These are phyloP conservation scores for Rhincodon typus DNA, from an alignment of 2,797 vertebrate genomes.

Conservation along the genomic window DNA sequence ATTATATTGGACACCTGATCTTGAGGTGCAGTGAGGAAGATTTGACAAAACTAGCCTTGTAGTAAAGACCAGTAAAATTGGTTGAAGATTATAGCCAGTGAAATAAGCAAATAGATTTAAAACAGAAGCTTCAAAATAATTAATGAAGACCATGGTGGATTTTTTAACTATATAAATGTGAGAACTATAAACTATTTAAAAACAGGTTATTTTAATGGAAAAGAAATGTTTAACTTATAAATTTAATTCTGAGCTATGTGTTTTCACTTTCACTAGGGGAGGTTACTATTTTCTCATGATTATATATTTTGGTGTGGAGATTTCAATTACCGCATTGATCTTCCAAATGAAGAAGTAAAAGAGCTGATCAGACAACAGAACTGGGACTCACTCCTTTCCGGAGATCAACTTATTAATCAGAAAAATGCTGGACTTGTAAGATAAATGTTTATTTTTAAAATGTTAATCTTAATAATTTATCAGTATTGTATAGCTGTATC, in stretches of 20 bases:
- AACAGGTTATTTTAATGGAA: too few species aligned
- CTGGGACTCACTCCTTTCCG: conserved; percentile 84
- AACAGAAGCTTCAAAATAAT: too few species aligned
- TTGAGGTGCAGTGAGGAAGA: too few species aligned
- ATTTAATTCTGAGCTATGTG: conserved; percentile 15
- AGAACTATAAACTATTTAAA: too few species aligned
- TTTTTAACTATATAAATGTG: too few species aligned
- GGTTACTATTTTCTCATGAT: conserved; percentile 90
- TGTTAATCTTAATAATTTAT: background rate
- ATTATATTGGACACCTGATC: too few species aligned
- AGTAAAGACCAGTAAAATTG: too few species aligned
- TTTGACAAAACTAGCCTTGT: too few species aligned
- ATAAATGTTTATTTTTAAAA: conserved; percentile 21
- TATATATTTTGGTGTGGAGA: conserved; percentile 99
- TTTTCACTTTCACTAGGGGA: conserved; percentile 65
- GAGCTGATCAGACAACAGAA: conserved; percentile 87
- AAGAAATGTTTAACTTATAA: background rate
- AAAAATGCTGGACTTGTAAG: conserved; percentile 81
- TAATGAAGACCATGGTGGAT: too few species aligned
- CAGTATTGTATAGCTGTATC: background rate
- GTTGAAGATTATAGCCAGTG: too few species aligned
- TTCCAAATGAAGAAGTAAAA: conserved; percentile 95
- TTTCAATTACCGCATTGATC: conserved; percentile 91
- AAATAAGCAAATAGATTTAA: too few species aligned
- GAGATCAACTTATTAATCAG: conserved; percentile 88